phyloP scores from a whole-genome alignment of 2,797 vertebrate genomes.

The Todus mexicanus region DNA sequence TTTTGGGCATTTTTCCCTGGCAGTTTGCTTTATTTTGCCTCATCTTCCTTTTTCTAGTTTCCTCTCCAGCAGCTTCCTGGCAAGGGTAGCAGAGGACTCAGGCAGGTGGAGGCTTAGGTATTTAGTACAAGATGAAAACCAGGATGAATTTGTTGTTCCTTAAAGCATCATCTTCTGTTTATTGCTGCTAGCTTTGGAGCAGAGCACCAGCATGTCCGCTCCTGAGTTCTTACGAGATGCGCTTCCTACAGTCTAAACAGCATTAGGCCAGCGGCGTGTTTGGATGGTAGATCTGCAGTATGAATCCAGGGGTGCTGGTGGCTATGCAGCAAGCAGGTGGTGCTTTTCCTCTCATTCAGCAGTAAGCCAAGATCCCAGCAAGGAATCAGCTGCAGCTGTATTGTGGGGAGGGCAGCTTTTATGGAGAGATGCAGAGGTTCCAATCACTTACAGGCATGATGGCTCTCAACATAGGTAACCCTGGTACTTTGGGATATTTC shows the following conservation, averaged over 20 bases:
- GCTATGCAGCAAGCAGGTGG: neutral
- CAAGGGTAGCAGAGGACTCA: neutral
- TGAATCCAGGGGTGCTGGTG: neutral
- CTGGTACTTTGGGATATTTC: neutral
- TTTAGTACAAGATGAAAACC: slow-evolving; percentile 12
- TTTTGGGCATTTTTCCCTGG: slow-evolving; percentile 71
- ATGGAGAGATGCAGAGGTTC: neutral
- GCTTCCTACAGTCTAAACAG: neutral
- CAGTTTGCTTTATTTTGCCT: slow-evolving; percentile 64
- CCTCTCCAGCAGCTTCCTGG: slow-evolving; percentile 39
- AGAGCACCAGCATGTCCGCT: neutral
- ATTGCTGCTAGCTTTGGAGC: neutral
- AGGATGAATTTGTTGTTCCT: neutral
- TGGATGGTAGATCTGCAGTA: neutral
- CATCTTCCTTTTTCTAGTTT: slow-evolving; percentile 54
- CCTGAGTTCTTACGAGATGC: neutral
- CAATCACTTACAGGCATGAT: accelerated
- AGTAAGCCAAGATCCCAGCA: neutral
- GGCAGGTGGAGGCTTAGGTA: slow-evolving; percentile 21
- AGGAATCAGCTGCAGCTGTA: neutral
- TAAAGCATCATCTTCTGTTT: neutral
- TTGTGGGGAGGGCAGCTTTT: neutral
- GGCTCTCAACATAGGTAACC: neutral
- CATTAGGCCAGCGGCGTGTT: neutral
- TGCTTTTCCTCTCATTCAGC: neutral